Percentiles rank a stretch among this genome's conserved stretches.
Conservation (phyloP, 1,140 invertebrate species). For the Mylabris phalerata region DNA sequence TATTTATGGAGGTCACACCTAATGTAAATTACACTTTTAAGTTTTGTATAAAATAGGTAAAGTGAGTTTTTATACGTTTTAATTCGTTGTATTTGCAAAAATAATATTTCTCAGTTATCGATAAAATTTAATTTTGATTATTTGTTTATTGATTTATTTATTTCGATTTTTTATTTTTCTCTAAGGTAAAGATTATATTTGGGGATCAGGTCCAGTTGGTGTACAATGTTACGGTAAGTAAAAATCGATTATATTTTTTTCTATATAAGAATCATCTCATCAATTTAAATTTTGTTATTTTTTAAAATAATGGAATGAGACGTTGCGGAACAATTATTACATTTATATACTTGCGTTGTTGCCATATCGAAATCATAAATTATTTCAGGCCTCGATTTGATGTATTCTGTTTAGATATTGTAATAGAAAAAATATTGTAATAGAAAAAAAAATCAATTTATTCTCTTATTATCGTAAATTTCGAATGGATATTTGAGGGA, state of each 20-base stretch:
- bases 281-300: neutral
- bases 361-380: neutral
- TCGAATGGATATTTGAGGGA: too few relatives aligned
- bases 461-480: too few relatives aligned
- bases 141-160: too few relatives aligned
- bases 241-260: too few relatives aligned
- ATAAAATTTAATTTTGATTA: too few relatives aligned
- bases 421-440: too few relatives aligned
- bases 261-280: too few relatives aligned
- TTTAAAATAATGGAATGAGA: slow-evolving; percentile 8
- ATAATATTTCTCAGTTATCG: too few relatives aligned
- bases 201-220: slow-evolving; percentile 52
- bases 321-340: slow-evolving; percentile 7
- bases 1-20: slow-evolving; percentile 17
- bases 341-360: neutral
- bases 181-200: slow-evolving; percentile 57
- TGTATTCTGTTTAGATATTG: too few relatives aligned
- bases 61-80: neutral
- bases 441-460: too few relatives aligned
- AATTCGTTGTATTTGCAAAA: too few relatives aligned
- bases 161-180: slow-evolving; percentile 17
- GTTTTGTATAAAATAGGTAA: slow-evolving; percentile 11
- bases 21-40: slow-evolving; percentile 14
- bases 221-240: slow-evolving; percentile 34
- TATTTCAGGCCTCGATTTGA: too few relatives aligned